Evolutionary conservation across 2,113 vertebrate species (phyloP).

Genomic region (Pantherophis guttatus): DNA sequence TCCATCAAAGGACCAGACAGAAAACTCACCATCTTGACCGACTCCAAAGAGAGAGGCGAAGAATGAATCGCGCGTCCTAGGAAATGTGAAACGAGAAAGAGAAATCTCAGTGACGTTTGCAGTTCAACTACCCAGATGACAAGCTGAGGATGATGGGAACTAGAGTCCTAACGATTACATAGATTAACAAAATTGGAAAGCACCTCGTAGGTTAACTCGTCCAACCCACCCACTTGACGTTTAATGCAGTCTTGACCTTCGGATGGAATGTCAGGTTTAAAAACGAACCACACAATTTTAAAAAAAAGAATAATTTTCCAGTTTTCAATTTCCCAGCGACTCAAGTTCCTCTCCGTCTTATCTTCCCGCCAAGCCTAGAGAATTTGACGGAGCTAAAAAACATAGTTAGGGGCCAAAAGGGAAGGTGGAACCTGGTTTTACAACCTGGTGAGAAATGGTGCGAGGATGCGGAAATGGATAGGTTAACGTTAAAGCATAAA

Average conservation of each 20-base stretch:
- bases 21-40: slow-evolving; percentile 4
- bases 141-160: neutral
- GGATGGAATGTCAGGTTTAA: neutral
- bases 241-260: neutral
- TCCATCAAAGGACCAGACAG: no score
- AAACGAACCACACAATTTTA: no score
- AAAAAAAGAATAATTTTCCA: no score
- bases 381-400: neutral
- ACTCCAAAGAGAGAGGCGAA: neutral
- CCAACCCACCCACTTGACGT: no score
- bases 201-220: no score
- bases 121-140: neutral
- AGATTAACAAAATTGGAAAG: no score
- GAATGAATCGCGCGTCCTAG: neutral
- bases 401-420: neutral
- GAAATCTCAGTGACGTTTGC: neutral
- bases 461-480: no score
- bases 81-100: neutral
- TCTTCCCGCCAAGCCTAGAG: neutral
- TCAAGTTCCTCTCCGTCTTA: neutral
- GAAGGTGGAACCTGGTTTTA: no score
- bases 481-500: no score
- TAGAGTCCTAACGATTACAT: neutral
- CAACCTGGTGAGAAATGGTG: no score
- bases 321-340: neutral